Evolutionary conservation across 2,113 vertebrate species (phyloP).

Genomic region (Spilogale gracilis): DNA sequence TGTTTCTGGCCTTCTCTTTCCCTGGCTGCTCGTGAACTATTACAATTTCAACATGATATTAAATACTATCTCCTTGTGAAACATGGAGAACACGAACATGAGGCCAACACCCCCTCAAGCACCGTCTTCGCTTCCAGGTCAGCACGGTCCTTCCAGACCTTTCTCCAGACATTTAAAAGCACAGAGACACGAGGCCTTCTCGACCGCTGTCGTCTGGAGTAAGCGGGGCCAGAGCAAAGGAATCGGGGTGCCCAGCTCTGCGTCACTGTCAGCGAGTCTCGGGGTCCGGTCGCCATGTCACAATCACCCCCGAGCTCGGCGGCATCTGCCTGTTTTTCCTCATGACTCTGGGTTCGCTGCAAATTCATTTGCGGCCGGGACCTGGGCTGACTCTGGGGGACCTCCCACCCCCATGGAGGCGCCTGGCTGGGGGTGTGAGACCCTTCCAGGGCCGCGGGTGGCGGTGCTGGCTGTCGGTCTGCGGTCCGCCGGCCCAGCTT

Average conservation of each 20-base stretch:
- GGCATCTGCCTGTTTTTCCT: background rate
- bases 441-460: background rate
- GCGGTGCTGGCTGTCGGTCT: background rate
- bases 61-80: constrained; percentile 51
- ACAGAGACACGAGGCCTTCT: background rate
- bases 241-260: background rate
- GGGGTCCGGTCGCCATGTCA: background rate
- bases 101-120: background rate
- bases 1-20: background rate
- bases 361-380: background rate
- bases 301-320: background rate
- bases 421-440: background rate
- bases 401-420: background rate
- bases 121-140: too few species aligned
- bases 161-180: background rate
- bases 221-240: rapidly evolving
- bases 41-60: background rate
- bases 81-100: background rate
- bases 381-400: background rate
- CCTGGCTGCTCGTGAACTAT: constrained; percentile 42
- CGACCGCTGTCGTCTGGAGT: background rate
- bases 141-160: background rate
- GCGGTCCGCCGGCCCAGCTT: background rate
- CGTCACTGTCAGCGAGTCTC: background rate
- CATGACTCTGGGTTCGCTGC: background rate